phyloP scores from a whole-genome alignment of 1,140 invertebrate genomes.

The Neoseiulus cucumeris region DNA sequence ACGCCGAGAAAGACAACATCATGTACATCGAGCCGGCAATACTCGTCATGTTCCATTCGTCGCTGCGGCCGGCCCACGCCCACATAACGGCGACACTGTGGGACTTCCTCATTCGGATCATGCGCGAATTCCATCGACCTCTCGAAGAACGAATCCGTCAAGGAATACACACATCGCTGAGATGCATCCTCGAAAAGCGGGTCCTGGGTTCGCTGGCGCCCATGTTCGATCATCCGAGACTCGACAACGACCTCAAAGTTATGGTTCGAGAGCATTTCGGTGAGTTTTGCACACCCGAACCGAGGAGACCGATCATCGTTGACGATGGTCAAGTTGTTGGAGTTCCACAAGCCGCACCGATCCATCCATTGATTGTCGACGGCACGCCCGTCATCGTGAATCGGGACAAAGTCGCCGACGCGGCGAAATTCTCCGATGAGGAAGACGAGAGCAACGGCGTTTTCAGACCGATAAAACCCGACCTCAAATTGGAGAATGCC shows the following conservation, averaged over 20 bases:
- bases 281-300: slow-evolving; percentile 52
- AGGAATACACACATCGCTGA: slow-evolving; percentile 75
- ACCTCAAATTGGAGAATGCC: not conserved
- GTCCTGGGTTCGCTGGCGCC: slow-evolving; percentile 69
- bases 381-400: slow-evolving; percentile 1
- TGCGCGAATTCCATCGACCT: slow-evolving; percentile 72
- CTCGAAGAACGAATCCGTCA: slow-evolving; percentile 59
- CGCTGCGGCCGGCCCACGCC: slow-evolving; percentile 71
- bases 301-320: not conserved
- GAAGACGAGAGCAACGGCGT: slow-evolving; percentile 11
- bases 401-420: slow-evolving; percentile 19
- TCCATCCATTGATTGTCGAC: not conserved
- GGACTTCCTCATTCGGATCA: slow-evolving; percentile 85
- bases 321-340: slow-evolving; percentile 13
- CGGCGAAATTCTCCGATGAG: slow-evolving; percentile 14
- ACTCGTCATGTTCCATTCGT: slow-evolving; percentile 91
- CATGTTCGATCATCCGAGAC: slow-evolving; percentile 74
- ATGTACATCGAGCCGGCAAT: slow-evolving; percentile 99
- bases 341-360: not conserved
- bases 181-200: slow-evolving; percentile 80
- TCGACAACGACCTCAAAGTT: slow-evolving; percentile 64
- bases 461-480: not conserved
- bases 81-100: slow-evolving; percentile 78
- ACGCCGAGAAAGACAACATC: slow-evolving; percentile 85
- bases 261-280: slow-evolving; percentile 73